Base-by-base conservation (phyloP, 2,888 invertebrate species). In the Apotomis capreana region DNA sequence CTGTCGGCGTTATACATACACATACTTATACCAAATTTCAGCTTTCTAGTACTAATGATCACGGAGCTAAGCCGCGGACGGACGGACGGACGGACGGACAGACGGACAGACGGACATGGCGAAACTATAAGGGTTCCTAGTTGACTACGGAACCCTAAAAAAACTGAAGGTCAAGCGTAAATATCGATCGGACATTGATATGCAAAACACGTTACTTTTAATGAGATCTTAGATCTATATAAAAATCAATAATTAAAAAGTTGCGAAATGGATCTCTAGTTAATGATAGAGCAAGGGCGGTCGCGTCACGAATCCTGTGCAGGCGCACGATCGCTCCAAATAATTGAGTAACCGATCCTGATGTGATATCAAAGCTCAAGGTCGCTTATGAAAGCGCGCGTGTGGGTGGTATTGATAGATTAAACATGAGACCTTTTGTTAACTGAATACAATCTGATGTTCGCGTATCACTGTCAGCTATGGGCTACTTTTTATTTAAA, bases 281-380 rank as follows among this genome's bases (percentile, higher is more conserved):
- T 54, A 59, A 67, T 51, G 67, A 59, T 73, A 68, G 75, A 65
- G 75, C 90, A 88, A 91, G 90, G 91, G 87, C 89, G 84, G 83
- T 80, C 83, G 79, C 84, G 82, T 87, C 87, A 89, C 88, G 84
- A 68, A 55, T 55, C 65, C 74, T 60, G 69, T 64, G 59, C 83
- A 82, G 77, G 84, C 81, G 82, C 89, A 88, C 87, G 88, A 86
- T 79, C 78, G 70, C 75, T 72, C 78, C 76, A 51, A 68, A 67
- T 57, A 40, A 82, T 88, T 87, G 83, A 82, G 85, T 81, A 88
- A 89, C 78, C 78, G 79, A 79, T 79, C 74, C 69, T 59, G 36
- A 49, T 67, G 15, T 62, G 68, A 72, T 72, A 72, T 40, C 36
- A 44, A 64, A 49, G 55, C 46, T 36, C 36, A 65, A 65, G 55